Evolutionary conservation across 2,113 vertebrate species (phyloP).

Genomic region (Bubo scandiacus): DNA sequence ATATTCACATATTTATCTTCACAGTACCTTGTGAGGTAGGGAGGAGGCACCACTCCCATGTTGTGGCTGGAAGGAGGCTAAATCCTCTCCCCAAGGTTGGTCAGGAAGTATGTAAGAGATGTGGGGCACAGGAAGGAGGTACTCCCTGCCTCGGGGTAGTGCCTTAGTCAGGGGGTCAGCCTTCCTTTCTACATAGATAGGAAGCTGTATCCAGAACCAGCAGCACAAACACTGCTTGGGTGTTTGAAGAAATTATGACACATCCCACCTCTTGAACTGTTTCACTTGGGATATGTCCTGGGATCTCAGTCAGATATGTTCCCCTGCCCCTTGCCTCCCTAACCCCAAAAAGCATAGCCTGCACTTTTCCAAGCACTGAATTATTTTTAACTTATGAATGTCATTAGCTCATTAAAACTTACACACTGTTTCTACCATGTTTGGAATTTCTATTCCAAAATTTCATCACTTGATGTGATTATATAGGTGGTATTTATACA

Average conservation of each 20-base stretch:
- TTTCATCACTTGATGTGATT: neutral
- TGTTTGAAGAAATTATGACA: neutral
- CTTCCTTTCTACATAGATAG: neutral
- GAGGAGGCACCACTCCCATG: neutral
- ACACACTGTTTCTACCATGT: neutral
- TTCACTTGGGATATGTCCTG: neutral
- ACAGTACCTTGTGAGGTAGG: neutral
- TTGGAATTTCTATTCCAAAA: neutral
- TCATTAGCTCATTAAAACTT: neutral
- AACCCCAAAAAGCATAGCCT: neutral
- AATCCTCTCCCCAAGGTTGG: neutral
- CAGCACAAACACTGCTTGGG: neutral
- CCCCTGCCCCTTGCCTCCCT: neutral
- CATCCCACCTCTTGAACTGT: neutral
- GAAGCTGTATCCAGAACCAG: neutral
- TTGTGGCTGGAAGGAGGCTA: neutral
- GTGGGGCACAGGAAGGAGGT: neutral
- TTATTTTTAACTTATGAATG: neutral
- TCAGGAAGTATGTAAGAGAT: neutral
- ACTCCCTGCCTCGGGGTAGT: neutral
- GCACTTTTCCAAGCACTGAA: neutral
- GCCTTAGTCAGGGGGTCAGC: neutral
- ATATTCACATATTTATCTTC: neutral
- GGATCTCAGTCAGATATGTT: neutral
- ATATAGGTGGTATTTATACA: neutral